Conservation (phyloP, 23 tunicate genomes). For the Ascidia mentula region DNA sequence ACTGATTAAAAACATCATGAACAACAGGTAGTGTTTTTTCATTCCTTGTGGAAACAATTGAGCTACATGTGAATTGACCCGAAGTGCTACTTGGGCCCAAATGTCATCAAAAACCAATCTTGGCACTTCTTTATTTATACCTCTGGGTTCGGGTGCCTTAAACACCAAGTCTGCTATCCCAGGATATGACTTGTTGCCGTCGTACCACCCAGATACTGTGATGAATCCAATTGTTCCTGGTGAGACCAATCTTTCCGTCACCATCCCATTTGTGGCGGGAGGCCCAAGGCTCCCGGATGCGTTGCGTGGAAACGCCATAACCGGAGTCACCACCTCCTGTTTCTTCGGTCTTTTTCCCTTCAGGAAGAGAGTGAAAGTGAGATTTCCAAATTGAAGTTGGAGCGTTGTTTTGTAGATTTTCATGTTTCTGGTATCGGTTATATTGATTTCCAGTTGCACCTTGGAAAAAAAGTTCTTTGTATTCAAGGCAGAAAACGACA, state of each 20-base stretch:
- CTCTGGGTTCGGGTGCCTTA: neutral
- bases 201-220: neutral
- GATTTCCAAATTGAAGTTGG: neutral
- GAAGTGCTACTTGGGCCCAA: no score
- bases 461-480: no score
- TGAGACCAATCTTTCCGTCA: neutral
- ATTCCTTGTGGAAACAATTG: no score
- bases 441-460: neutral
- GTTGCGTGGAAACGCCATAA: neutral
- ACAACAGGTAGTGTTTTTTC: no score
- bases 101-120: no score
- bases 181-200: neutral
- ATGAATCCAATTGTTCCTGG: neutral
- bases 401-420: neutral
- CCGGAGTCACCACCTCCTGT: neutral
- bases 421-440: neutral
- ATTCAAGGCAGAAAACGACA: no score
- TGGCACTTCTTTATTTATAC: no score
- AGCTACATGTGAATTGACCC: no score
- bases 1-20: no score
- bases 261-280: neutral
- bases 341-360: neutral
- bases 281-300: neutral
- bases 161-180: neutral
- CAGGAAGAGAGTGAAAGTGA: neutral